phyloP scores from a whole-genome alignment of 2,888 invertebrate genomes.

The Drosophila siamana region DNA sequence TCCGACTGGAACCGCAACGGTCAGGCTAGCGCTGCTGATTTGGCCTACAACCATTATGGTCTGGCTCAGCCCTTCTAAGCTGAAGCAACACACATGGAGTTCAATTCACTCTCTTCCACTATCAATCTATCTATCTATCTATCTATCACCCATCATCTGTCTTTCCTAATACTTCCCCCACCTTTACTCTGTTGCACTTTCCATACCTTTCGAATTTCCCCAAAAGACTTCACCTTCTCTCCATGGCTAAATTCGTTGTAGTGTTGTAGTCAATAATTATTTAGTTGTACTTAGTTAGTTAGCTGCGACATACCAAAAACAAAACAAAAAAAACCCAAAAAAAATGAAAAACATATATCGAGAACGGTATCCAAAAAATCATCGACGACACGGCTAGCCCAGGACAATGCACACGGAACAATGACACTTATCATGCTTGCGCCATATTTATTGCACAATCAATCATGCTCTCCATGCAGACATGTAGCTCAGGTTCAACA shows the following conservation, averaged over 20 bases:
- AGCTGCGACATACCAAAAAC: constrained; percentile 82
- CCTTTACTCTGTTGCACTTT: constrained; percentile 19
- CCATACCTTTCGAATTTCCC: constrained; percentile 25
- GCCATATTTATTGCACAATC: constrained; percentile 78
- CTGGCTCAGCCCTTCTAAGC: constrained; percentile 84
- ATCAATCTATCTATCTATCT: not conserved
- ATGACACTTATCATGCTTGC: constrained; percentile 56
- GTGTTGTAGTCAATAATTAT: constrained; percentile 78
- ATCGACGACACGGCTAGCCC: constrained; percentile 63
- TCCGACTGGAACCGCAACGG: constrained; percentile 86
- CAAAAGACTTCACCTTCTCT: constrained; percentile 58
- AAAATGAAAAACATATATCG: constrained; percentile 37
- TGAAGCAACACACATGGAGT: constrained; percentile 8
- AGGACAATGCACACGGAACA: constrained; percentile 72
- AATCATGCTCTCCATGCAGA: constrained; percentile 55
- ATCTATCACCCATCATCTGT: constrained; percentile 23
- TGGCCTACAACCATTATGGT: constrained; percentile 85
- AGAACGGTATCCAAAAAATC: constrained; percentile 33
- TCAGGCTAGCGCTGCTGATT: constrained; percentile 84
- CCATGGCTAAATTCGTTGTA: constrained; percentile 77
- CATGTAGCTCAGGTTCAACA: constrained; percentile 70
- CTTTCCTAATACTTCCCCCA: constrained; percentile 9
- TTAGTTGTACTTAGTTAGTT: constrained; percentile 81
- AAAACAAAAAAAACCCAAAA: constrained; percentile 26
- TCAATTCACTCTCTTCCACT: constrained; percentile 11